A percentile compares a stretch with the other conserved stretches of the same genome.
phyloP scores from a whole-genome alignment of 37 sponge, comb jelly and placozoan species.

The Amphimedon queenslandica region DNA sequence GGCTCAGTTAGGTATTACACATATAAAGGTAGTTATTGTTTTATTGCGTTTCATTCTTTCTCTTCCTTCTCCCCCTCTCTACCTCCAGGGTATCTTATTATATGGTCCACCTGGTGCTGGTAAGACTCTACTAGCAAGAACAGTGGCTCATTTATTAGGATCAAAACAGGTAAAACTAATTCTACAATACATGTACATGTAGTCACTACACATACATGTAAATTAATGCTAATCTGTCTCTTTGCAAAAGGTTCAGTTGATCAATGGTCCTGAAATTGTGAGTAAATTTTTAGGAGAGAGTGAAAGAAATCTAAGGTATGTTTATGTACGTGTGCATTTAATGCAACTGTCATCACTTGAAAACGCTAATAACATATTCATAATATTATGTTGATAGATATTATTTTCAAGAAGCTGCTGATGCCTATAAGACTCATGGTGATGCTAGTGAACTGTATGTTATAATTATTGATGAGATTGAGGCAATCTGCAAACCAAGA shows the following conservation, averaged over 20 bases:
- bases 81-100: slow-evolving; percentile 81
- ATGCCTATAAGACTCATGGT: slow-evolving; percentile 70
- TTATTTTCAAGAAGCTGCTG: slow-evolving; percentile 54
- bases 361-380: slow-evolving; percentile 9
- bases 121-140: slow-evolving; percentile 95
- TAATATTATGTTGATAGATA: slow-evolving; percentile 18
- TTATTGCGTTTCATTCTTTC: too few species aligned
- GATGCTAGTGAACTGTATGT: slow-evolving; percentile 84
- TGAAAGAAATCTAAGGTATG: slow-evolving; percentile 75
- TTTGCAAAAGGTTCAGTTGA: slow-evolving; percentile 34
- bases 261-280: slow-evolving; percentile 80
- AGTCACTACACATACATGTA: not conserved
- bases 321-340: too few species aligned
- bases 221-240: not conserved
- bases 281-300: slow-evolving; percentile 89
- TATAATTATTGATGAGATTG: slow-evolving; percentile 91
- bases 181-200: too few species aligned
- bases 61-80: not conserved
- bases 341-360: slow-evolving; percentile 1
- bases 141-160: slow-evolving; percentile 65
- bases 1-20: slow-evolving; percentile 46
- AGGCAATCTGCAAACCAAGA: slow-evolving; percentile 91
- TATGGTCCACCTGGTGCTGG: slow-evolving; percentile 99
- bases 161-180: slow-evolving; percentile 46
- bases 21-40: slow-evolving; percentile 63